Evolutionary conservation across 2,797 vertebrate genomes (phyloP), one percentile per base, ranked within the genome.

Genomic region (Pangasius larnaudii): DNA sequence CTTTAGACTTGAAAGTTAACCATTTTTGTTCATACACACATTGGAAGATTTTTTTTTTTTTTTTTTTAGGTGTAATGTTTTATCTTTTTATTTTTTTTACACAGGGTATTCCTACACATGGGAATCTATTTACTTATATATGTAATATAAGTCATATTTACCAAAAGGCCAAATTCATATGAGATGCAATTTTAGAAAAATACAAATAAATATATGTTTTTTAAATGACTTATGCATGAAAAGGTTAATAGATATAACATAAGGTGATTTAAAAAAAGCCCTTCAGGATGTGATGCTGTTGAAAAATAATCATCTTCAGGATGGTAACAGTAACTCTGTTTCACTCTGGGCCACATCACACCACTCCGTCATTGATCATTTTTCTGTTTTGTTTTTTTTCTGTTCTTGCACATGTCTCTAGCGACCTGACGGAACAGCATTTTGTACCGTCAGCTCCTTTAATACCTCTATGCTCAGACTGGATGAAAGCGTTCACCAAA

Each of bases 311-410:
- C 13, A 67, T 18, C 30, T 9, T 22, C 67, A 1, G 33, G 5
- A 19, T 22, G 67, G 63, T 67, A 14, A 30, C 5, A 14, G 63
- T 30, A n/a, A 69, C 30, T 13, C 8, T 0, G 24, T 2, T 10
- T 33, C n/a, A 33, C 24, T 1, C 16, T 16, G 65, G 3, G 3
- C 67, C 16, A 39, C 67, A 39, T 42, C 39, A 22, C 71, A 27
- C 71, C 71, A 13, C 72, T 75, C 39, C 10, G 2, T 1, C 22
- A 13, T 5, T 75, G 13, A 75, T 75, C 13, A 16, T 6, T 78
- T 19, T 33, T 19, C 1, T 9, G 9, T 1, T 18, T 3, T 0
- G 6, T 27, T 1, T 18, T 3, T 0, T 14, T 27, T 46, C 22
- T 53, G 4, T 3, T 56, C 42, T 27, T 13, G 46, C 1, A 22